A percentile compares a stretch with the other conserved stretches of the same genome.
phyloP scores from a whole-genome alignment of 2,888 invertebrate species.

The Tachina fera region DNA sequence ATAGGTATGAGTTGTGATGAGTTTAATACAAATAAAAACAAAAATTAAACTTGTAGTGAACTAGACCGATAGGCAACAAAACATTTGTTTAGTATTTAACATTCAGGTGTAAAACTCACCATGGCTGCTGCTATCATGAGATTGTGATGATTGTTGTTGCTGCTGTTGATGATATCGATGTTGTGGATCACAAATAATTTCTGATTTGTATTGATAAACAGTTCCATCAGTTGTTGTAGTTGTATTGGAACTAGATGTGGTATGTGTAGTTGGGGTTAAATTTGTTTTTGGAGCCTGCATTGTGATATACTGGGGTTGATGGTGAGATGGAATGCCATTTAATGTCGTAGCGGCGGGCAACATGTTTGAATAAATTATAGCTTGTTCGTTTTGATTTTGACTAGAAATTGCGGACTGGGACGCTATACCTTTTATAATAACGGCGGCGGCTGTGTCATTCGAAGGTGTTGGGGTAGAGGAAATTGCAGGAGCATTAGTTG shows the following conservation, averaged over 20 bases:
- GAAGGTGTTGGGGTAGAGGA: constrained; percentile 59
- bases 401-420: constrained; percentile 60
- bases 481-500: constrained; percentile 39
- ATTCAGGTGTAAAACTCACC: constrained; percentile 47
- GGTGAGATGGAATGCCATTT: constrained; percentile 76
- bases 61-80: constrained; percentile 50
- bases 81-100: constrained; percentile 31
- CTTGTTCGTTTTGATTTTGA: constrained; percentile 73
- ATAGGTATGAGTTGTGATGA: constrained; percentile 55
- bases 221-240: constrained; percentile 78
- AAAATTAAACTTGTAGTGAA: constrained; percentile 41
- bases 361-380: constrained; percentile 77
- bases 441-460: constrained; percentile 35
- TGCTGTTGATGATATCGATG: constrained; percentile 76
- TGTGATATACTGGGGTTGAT: constrained; percentile 73
- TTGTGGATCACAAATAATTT: constrained; percentile 79
- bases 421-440: constrained; percentile 58
- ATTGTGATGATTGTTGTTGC: constrained; percentile 71
- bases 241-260: constrained; percentile 65
- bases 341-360: constrained; percentile 79
- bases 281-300: constrained; percentile 72
- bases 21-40: constrained; percentile 30
- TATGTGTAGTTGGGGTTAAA: constrained; percentile 72
- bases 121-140: constrained; percentile 61
- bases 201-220: constrained; percentile 80